Percentiles rank a stretch among this genome's conserved stretches.
phyloP scores from a whole-genome alignment of 2,888 invertebrate genomes.

The Ischnus inquisitorius region DNA sequence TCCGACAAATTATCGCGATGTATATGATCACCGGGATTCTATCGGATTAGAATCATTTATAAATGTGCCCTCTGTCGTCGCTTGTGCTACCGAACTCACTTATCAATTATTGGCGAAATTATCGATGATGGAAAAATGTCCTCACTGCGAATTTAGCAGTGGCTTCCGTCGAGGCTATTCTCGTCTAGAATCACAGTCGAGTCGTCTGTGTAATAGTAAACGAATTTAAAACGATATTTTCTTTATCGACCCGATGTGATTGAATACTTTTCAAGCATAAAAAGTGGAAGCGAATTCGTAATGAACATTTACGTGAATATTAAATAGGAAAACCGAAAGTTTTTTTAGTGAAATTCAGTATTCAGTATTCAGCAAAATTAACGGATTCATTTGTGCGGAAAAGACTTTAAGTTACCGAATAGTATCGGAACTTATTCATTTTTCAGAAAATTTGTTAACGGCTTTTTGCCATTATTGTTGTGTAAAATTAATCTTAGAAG shows the following conservation, averaged over 20 bases:
- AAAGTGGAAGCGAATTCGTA: neutral
- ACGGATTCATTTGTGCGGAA: too few species aligned
- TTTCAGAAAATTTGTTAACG: too few species aligned
- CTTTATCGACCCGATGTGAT: neutral
- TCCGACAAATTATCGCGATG: slow-evolving; percentile 5
- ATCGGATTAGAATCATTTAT: neutral
- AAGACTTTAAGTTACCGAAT: too few species aligned
- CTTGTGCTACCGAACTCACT: neutral
- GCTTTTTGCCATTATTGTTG: too few species aligned
- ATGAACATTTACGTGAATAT: too few species aligned
- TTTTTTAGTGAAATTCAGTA: too few species aligned
- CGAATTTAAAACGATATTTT: neutral
- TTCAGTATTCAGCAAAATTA: too few species aligned
- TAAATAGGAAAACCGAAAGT: too few species aligned
- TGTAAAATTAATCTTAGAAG: too few species aligned
- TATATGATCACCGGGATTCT: neutral
- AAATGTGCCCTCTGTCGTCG: neutral
- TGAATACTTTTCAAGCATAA: neutral
- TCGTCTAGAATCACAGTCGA: neutral
- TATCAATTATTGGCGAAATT: neutral
- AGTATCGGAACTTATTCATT: too few species aligned
- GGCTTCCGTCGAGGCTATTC: neutral
- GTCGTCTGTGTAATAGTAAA: neutral
- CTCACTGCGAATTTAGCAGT: neutral
- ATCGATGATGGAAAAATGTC: neutral